Evolutionary conservation across 2,113 vertebrate species (phyloP), one percentile per base, ranked within the genome.

Genomic region (Nannobrachium achirus): DNA sequence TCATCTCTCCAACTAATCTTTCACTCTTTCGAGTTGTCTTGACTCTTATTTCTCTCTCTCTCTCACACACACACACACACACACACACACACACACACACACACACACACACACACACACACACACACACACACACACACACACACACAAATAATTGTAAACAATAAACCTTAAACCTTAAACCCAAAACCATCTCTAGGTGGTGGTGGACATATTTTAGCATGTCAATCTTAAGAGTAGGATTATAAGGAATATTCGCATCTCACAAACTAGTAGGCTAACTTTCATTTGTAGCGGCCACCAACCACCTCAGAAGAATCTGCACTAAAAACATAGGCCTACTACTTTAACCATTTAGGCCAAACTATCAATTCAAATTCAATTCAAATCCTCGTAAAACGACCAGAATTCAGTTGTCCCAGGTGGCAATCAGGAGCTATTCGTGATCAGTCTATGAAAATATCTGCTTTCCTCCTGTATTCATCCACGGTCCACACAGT

Each of bases 361-460:
- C n/a, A 41, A 25, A 2, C 51, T 7, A 38, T 48, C 16, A 20
- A 11, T 1, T 15, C 2, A 10, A 44, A 11, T 44, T 16, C 41
- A 0, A 19, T 15, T 1, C 41, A 44, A 11, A 19, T 13, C 25
- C 25, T 33, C 25, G 25, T 33, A 5, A 55, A 45, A 65, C 9
- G 13, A 64, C 51, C 39, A 42, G 39, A 64, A 33, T 0, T 52
- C 41, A 14, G 10, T 3, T 10, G 53, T 33, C 25, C 25, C 25
- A 33, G 25, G 25, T n/a, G 52, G 10, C 63, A 25, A 40, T 55
- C 66, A 42, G 70, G 2, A 2, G 58, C 61, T 39, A 16, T 62
- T 10, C n/a, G n/a, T 67, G 49, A 71, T 63, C 69, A 69, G 1
- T 19, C 42, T 69, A 71, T 42, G n/a, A 40, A 59, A 20, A 49